These are phyloP conservation scores for Stramonita haemastoma DNA, from an alignment of 2,888 invertebrate species.

Conservation along the genomic window DNA sequence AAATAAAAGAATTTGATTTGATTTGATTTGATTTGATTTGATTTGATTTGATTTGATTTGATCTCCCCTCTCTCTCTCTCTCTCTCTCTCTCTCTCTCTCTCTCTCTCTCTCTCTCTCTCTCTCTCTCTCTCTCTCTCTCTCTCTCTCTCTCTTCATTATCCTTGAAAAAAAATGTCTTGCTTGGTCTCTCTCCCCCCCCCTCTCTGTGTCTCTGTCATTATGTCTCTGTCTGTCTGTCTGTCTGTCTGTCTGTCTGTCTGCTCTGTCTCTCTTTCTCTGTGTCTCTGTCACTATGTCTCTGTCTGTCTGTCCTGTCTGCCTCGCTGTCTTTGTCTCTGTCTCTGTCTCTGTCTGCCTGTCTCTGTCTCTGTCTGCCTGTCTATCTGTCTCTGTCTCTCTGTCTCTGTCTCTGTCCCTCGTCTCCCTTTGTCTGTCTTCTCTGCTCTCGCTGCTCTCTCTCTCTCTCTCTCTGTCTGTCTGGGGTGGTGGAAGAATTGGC, in stretches of 20 bases:
- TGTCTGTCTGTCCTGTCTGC: too few species aligned
- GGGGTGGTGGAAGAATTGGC: too few species aligned
- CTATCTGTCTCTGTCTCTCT: not conserved
- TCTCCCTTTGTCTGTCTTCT: not conserved
- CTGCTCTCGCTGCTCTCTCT: too few species aligned
- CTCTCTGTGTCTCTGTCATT: not conserved
- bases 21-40: too few species aligned
- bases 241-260: not conserved
- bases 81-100: not conserved
- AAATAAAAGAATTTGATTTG: too few species aligned
- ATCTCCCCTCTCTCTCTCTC: not conserved
- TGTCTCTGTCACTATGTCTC: not conserved
- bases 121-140: not conserved
- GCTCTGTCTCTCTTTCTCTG: not conserved
- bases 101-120: not conserved
- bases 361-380: not conserved
- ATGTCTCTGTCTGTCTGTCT: not conserved
- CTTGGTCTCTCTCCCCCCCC: not conserved
- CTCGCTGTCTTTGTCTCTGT: not conserved
- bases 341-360: not conserved
- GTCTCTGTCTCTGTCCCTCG: not conserved
- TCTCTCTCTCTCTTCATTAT: rapidly evolving
- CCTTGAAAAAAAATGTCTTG: too few species aligned
- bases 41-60: too few species aligned
- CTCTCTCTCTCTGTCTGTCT: too few species aligned